A percentile compares a stretch with the other conserved stretches of the same genome.
phyloP scores from a whole-genome alignment of 1,140 invertebrate species.

The Drosophila burlai region DNA sequence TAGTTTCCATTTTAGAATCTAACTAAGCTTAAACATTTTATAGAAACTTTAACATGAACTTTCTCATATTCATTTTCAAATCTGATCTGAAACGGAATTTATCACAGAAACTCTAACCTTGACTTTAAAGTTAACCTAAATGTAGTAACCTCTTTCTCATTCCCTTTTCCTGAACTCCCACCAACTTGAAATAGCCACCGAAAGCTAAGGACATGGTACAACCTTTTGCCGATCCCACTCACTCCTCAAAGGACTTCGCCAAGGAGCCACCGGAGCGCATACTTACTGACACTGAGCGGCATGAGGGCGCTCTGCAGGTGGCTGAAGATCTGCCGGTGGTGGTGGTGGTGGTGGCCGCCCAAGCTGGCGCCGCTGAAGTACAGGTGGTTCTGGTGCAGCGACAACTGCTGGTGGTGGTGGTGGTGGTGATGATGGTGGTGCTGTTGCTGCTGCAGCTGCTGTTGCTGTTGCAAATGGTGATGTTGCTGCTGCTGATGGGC shows the following conservation, averaged over 20 bases:
- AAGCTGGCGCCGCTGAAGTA: conserved; percentile 76
- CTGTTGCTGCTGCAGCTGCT: conserved; percentile 53
- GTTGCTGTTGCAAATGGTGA: conserved; percentile 34
- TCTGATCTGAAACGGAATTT: neutral
- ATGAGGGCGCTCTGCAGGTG: conserved; percentile 81
- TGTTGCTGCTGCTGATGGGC: conserved; percentile 63
- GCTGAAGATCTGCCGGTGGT: conserved; percentile 83
- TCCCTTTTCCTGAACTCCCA: neutral
- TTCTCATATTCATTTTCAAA: too few relatives aligned
- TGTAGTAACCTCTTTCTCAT: neutral
- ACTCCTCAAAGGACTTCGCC: neutral
- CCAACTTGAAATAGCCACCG: conserved; percentile 16
- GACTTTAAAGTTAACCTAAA: neutral
- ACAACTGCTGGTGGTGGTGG: conserved; percentile 81
- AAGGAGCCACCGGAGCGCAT: conserved; percentile 35
- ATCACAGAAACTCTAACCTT: neutral
- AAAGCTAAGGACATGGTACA: conserved; percentile 14
- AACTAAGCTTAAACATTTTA: too few relatives aligned
- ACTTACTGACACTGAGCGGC: conserved; percentile 84
- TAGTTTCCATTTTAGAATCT: neutral
- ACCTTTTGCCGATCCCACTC: conserved; percentile 19
- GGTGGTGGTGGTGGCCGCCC: conserved; percentile 72
- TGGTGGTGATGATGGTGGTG: conserved; percentile 80
- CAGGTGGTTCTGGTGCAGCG: conserved; percentile 83
- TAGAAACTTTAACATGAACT: too few relatives aligned